Base-by-base conservation (phyloP, 2,797 vertebrate species). In the Gila robusta region DNA sequence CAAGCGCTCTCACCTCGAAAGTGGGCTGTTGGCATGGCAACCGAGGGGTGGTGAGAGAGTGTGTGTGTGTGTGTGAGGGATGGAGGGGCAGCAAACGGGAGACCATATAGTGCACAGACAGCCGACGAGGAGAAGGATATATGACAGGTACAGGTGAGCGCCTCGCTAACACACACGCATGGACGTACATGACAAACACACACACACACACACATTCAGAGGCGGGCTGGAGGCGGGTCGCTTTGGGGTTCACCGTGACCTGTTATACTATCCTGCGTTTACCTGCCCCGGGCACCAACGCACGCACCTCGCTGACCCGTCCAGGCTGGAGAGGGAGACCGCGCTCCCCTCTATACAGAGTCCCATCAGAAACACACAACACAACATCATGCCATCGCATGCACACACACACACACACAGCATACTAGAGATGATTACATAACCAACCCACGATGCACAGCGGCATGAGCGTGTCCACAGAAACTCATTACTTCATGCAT, bases 111-210 rank as follows among this genome's bases (percentile, higher is more conserved):
- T 83, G 91, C 93, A 91, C 93, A 94, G 93, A 94, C 81, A 87
- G 79, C 76, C 92, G 89, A 94, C 93, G 89, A 93, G 91, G 89
- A 93, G 90, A 92, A 95, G 96, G 96, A 96, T 96, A 96, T 95
- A 96, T 96, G 94, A 96, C 96, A 96, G 96, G 96, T 95, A 96
- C 95, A 90, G 95, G 96, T 96, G 96, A 96, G 94, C 93, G 95
- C 95, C 95, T 95, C 94, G 62, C 70, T 77, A 70, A 89, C 69
- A 90, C 92, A 92, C 94, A 93, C 92, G 91, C 90, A 93, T 92
- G 94, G 92, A 91, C 82, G 49, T 66, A 83, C 77, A 83, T 76
- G 62, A 79, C 81, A 86, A 62, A 81, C 59, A 84, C 67, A 81
- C 81, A 49, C 47, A 47, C 44, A 47, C 44, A 49, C 47, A 47